These are phyloP conservation scores for Athrips mouffetella DNA, from an alignment of 2,888 invertebrate genomes.

Conservation along the genomic window DNA sequence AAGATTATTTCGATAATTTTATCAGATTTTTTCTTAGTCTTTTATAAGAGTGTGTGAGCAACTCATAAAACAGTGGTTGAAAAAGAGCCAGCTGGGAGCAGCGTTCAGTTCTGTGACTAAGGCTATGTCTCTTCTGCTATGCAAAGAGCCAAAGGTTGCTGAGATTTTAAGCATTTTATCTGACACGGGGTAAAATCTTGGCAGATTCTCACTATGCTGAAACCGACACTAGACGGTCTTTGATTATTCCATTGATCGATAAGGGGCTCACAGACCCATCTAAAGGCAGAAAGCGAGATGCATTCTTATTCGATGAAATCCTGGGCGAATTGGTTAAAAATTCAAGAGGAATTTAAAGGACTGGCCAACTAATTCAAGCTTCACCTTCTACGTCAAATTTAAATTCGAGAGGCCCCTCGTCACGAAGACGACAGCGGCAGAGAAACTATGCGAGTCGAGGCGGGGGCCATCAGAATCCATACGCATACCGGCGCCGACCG, in stretches of 20 bases:
- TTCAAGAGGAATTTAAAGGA: constrained; percentile 15
- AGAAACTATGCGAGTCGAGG: not conserved
- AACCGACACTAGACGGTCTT: constrained; percentile 15
- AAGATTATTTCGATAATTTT: not conserved
- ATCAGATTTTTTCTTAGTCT: not conserved
- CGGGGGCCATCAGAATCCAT: constrained; percentile 10
- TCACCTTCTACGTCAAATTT: constrained; percentile 7
- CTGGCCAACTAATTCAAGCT: constrained; percentile 12
- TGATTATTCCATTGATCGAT: constrained; percentile 15
- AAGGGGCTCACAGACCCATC: constrained; percentile 12
- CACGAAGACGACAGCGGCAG: constrained; percentile 4
- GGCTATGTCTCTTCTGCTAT: not conserved
- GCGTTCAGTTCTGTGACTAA: not conserved
- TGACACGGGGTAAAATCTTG: not conserved
- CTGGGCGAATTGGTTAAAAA: constrained; percentile 15
- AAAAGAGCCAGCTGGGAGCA: not conserved
- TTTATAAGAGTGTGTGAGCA: not conserved
- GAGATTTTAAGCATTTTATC: not conserved
- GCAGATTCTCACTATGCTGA: constrained; percentile 4
- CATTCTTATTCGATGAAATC: constrained; percentile 16
- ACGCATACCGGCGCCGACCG: not conserved
- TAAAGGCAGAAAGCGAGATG: constrained; percentile 17
- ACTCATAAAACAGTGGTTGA: not conserved
- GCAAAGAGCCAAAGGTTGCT: not conserved
- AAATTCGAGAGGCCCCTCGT: constrained; percentile 13